A percentile compares a stretch with the other conserved stretches of the same genome.
Conservation (phyloP, 2,797 vertebrate genomes). For the Halcyon chelicuti region DNA sequence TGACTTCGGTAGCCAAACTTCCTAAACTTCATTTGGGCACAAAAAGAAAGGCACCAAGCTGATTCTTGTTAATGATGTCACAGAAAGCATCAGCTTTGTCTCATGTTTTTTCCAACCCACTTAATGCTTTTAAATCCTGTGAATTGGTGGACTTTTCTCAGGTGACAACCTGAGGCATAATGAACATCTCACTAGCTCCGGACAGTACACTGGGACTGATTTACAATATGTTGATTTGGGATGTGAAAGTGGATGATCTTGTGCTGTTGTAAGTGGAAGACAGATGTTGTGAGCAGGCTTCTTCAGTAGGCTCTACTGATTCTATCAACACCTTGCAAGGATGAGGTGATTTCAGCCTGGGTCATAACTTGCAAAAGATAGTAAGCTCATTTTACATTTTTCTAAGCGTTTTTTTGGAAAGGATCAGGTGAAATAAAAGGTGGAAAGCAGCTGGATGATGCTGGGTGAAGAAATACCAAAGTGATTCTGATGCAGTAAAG, state of each 20-base stretch:
- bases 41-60: not conserved
- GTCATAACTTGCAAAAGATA: not conserved
- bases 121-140: not conserved
- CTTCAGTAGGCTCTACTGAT: not conserved
- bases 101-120: fast-evolving
- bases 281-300: not conserved
- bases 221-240: not conserved
- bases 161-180: not conserved
- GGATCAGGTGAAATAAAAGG: not conserved
- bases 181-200: not conserved
- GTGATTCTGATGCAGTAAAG: not conserved
- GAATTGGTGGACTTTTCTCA: fast-evolving
- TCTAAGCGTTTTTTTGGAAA: not conserved
- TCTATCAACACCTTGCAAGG: not conserved
- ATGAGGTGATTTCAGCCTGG: not conserved
- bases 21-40: not conserved
- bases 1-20: not conserved
- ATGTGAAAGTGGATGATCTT: not conserved
- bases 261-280: not conserved
- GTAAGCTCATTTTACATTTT: not conserved
- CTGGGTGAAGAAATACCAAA: not conserved
- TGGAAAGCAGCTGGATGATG: not conserved
- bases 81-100: not conserved
- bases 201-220: not conserved
- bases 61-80: not conserved